phyloP scores from a whole-genome alignment of 1,140 invertebrate genomes.

The Cyclargus thomasi region DNA sequence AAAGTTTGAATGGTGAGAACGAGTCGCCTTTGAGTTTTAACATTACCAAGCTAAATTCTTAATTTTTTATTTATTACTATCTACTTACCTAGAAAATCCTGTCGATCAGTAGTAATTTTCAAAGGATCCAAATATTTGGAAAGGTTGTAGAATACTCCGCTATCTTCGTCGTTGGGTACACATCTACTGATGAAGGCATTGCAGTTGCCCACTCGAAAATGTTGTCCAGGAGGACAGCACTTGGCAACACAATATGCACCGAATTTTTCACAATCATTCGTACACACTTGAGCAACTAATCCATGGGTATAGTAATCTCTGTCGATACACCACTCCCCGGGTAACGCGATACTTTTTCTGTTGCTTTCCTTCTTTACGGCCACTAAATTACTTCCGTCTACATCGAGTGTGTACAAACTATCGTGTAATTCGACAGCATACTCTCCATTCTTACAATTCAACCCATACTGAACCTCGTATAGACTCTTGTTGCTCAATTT shows the following conservation, averaged over 20 bases:
- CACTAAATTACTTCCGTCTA: constrained; percentile 41
- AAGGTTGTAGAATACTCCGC: constrained; percentile 41
- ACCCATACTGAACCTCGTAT: constrained; percentile 46
- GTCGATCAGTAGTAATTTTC: not conserved
- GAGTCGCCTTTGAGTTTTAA: no score
- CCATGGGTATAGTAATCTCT: constrained; percentile 29
- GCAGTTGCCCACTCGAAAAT: constrained; percentile 42
- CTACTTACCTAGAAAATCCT: not conserved
- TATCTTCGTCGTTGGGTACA: constrained; percentile 37
- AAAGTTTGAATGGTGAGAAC: no score
- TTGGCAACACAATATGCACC: constrained; percentile 60
- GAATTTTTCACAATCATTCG: constrained; percentile 41
- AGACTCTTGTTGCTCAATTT: constrained; percentile 34
- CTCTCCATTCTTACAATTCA: constrained; percentile 51
- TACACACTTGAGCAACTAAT: constrained; percentile 55
- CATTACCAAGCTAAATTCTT: no score
- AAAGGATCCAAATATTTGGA: constrained; percentile 47
- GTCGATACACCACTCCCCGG: constrained; percentile 65
- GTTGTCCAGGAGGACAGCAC: constrained; percentile 66
- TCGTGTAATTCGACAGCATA: constrained; percentile 48
- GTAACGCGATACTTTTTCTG: constrained; percentile 23
- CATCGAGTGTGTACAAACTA: constrained; percentile 33
- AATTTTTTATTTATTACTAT: no score
- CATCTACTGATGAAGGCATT: constrained; percentile 42
- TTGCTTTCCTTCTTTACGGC: constrained; percentile 30